Conservation (phyloP, 2,797 vertebrate species). For the Darevskia nairensis region DNA sequence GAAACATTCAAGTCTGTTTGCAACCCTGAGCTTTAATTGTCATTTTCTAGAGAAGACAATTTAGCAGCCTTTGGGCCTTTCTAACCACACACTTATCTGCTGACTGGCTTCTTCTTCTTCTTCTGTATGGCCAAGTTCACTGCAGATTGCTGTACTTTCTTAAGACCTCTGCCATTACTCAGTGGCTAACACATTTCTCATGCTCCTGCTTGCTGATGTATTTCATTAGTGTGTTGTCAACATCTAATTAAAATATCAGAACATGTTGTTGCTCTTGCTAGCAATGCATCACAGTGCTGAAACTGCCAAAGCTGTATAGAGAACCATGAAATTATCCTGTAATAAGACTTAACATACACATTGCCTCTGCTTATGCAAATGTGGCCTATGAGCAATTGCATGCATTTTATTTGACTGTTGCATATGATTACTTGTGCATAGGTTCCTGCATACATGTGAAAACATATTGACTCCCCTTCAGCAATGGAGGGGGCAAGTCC, state of each 20-base stretch:
- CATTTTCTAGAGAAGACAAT: background rate
- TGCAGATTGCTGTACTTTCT: background rate
- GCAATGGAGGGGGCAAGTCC: background rate
- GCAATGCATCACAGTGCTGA: background rate
- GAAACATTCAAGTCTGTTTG: background rate
- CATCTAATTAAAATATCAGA: conserved; percentile 15
- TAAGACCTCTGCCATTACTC: background rate
- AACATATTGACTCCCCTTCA: background rate
- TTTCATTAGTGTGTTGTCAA: background rate
- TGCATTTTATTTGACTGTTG: background rate
- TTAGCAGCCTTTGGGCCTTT: background rate
- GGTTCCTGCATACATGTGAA: background rate
- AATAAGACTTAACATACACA: background rate
- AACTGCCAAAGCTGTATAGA: background rate
- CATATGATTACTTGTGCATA: background rate
- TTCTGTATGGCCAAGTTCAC: background rate
- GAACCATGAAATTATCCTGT: background rate
- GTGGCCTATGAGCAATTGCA: background rate
- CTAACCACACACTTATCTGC: background rate
- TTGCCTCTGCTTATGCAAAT: background rate
- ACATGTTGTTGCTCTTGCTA: background rate
- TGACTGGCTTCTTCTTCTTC: background rate
- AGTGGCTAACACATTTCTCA: background rate
- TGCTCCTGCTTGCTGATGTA: background rate
- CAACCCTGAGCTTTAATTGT: background rate